phyloP scores from a whole-genome alignment of 2,113 vertebrate genomes.

The Pluvianellus socialis region DNA sequence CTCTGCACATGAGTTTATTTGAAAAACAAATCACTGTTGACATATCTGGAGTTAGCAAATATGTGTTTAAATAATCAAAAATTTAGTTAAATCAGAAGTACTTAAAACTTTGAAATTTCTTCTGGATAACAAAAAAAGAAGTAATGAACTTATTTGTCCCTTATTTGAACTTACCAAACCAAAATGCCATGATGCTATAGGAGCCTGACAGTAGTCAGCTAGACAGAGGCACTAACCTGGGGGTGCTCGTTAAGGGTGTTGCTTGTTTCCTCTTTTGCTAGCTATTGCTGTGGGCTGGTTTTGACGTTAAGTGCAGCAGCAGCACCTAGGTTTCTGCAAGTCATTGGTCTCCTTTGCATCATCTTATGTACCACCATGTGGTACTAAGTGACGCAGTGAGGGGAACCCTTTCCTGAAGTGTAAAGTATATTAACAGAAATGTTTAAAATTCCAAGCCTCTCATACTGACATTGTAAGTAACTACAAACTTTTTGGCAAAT shows the following conservation, averaged over 20 bases:
- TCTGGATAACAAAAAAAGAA: background rate
- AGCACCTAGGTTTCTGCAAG: background rate
- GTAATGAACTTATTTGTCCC: background rate
- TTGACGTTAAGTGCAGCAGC: background rate
- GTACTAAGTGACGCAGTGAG: background rate
- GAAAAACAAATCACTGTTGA: background rate
- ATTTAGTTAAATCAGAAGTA: background rate
- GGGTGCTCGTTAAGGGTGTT: background rate
- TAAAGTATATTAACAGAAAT: background rate
- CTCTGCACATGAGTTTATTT: background rate
- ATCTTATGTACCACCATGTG: background rate
- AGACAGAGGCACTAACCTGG: background rate
- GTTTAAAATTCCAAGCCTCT: background rate
- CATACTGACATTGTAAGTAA: background rate
- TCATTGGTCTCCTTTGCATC: background rate
- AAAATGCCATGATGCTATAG: background rate
- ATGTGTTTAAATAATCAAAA: background rate
- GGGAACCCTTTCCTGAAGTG: background rate
- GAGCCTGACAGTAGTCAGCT: background rate
- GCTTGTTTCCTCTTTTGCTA: background rate
- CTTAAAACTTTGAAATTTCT: background rate
- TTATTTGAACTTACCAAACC: background rate
- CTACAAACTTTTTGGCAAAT: background rate
- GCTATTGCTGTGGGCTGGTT: background rate
- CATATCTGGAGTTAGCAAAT: background rate